Evolutionary conservation across 2,113 vertebrate genomes (phyloP), one percentile per base, ranked within the genome.

Genomic region (Rhineura floridana): DNA sequence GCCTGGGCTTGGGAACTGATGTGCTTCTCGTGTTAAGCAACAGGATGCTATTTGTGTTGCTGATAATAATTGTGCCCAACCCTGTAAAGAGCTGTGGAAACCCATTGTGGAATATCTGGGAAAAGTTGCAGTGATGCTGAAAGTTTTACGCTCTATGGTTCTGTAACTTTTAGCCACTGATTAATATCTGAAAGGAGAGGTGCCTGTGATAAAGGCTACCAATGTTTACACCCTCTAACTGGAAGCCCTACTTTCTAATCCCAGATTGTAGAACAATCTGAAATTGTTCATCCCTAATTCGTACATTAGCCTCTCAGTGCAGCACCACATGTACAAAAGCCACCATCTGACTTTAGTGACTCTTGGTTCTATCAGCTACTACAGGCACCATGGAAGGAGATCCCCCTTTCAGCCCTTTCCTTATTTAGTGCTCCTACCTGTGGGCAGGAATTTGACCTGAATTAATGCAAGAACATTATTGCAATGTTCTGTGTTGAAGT

Each of bases 41-140:
- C 75, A 73, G 52, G 65, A 72, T 90, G 46, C 69, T 83, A 15
- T 13, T 44, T 62, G 82, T 72, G 86, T 86, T 91, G 91, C 87
- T 67, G 59, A 42, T 83, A 50, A 39, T 39, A 67, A 30, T 19
- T 83, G 2, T 0, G 69, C 2, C 30, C 50, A 79, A 73, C 77
- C 42, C 69, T 83, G 67, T 28, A 44, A n/a, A 25, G 11, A 39
- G 10, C 11, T 52, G 12, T 39, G n/a, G 33, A 67, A 44, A 79
- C 21, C 44, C 23, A 48, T 17, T 78, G 23, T 69, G 36, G 62
- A 52, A 79, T 46, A 75, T 42, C 8, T 52, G 42, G 25, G 10
- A 7, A 44, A 7, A 25, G 25, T 8, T 50, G 46, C 82, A 70
- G 33, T 21, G 39, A 72, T 21, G 23, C 17, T n/a, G n/a, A 67